These are phyloP conservation scores for Ciona savignyi DNA, from an alignment of 23 tunicate genomes.

Conservation along the genomic window DNA sequence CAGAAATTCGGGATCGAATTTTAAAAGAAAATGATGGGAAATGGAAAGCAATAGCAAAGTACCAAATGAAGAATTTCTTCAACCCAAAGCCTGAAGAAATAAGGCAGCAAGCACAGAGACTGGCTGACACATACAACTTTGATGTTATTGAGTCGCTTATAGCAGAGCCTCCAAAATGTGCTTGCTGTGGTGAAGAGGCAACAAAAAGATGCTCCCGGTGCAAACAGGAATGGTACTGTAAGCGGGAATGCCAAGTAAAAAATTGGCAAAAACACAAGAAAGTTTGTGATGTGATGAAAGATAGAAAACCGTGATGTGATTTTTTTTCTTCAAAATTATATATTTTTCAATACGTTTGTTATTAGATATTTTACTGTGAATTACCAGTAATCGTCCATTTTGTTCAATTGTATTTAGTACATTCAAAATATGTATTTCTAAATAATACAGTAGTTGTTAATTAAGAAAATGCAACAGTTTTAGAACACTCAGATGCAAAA, in stretches of 20 bases:
- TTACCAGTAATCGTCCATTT: no score
- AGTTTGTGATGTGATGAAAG: conserved; percentile 65
- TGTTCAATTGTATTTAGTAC: no score
- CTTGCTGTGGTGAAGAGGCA: conserved; percentile 73
- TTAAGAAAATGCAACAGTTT: no score
- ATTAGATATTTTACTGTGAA: no score
- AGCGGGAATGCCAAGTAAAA: conserved; percentile 80
- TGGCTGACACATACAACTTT: conserved; percentile 84
- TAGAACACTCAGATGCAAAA: no score
- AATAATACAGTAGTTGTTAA: no score
- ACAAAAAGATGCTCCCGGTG: conserved; percentile 83
- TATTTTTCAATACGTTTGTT: no score
- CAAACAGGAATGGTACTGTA: conserved; percentile 84
- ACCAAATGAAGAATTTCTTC: conserved; percentile 82
- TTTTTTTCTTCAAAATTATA: no score
- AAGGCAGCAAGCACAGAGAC: conserved; percentile 59
- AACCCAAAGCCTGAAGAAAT: conserved; percentile 66
- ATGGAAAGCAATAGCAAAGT: conserved; percentile 83
- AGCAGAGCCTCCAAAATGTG: conserved; percentile 81
- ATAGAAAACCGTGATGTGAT: no score
- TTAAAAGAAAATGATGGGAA: conserved; percentile 56
- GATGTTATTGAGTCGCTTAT: conserved; percentile 73
- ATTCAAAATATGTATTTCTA: no score
- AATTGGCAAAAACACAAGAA: conserved; percentile 81
- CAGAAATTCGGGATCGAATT: conserved; percentile 68